A percentile compares a stretch with the other conserved stretches of the same genome.
Conservation (phyloP, 2,113 vertebrate genomes). For the Noctilio leporinus region DNA sequence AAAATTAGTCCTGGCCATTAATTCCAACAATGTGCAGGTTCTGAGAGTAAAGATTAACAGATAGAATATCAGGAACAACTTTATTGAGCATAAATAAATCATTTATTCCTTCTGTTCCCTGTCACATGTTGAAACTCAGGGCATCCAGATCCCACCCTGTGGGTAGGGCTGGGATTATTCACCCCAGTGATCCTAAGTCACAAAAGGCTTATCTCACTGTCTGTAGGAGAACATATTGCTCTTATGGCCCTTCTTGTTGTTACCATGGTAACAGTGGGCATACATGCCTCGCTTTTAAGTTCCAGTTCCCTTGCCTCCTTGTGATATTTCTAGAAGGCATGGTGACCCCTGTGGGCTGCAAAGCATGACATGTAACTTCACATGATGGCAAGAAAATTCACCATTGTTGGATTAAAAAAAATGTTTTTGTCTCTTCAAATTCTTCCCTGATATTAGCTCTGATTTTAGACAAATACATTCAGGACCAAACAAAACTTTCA, state of each 20-base stretch:
- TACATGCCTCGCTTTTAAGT: not conserved
- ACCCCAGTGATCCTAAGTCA: not conserved
- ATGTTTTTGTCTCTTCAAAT: not conserved
- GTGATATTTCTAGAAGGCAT: not conserved
- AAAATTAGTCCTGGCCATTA: not conserved
- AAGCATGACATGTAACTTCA: not conserved
- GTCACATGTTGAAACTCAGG: not conserved
- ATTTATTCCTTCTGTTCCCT: not conserved
- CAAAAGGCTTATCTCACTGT: not conserved
- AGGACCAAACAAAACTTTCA: not conserved
- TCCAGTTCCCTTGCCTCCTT: not conserved
- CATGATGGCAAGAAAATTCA: not conserved
- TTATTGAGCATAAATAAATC: not conserved
- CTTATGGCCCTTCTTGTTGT: not conserved
- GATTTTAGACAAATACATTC: not conserved
- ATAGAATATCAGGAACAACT: not conserved
- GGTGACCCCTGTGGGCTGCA: not conserved
- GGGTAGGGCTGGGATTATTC: not conserved
- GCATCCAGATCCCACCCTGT: not conserved
- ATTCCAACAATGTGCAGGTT: not conserved
- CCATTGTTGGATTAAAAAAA: not conserved
- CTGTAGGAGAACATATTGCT: not conserved
- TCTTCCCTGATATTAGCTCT: not conserved
- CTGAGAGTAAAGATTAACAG: not conserved
- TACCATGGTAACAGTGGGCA: slow-evolving; percentile 18